Evolutionary conservation across 2,888 invertebrate genomes (phyloP), one percentile per base, ranked within the genome.

Genomic region (Morpho deidamia): DNA sequence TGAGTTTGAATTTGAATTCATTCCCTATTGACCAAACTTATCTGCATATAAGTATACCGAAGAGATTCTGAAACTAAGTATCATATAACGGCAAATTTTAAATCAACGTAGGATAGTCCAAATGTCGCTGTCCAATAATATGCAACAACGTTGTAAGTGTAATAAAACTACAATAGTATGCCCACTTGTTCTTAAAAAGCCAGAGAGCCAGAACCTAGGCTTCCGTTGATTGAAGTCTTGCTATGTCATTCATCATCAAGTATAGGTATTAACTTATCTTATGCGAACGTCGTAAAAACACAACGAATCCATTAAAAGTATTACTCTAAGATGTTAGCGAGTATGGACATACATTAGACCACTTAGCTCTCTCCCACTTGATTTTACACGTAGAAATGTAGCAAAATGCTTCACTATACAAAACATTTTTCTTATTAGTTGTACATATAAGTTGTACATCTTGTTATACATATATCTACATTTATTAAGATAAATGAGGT

Each of bases 251-350:
- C 5, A 23, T 23, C 23, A 23, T 23, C 5, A 23, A 23, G 23
- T 5, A 23, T 23, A 23, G 23, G 23, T 23, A 23, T 41, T 35
- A n/a, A 41, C 49, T 41, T 34, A 49, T 55, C 45, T 55, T 55
- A 51, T 55, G 51, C 42, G 51, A 55, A 55, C 47, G 47, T 34
- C 40, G 51, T 55, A 86, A 86, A 85, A 86, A 86, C 85, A 84
- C 84, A 79, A 82, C 83, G 83, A 83, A 84, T 85, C 86, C 85
- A 86, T 86, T 86, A 86, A 84, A 84, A 83, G 84, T 85, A 85
- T 86, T 86, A 83, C 83, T 78, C 66, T 70, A 66, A 70, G 70
- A 67, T 66, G 76, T 69, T 42, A 35, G 49, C 70, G 58, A 66
- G 53, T 69, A 61, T 79, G 78, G 83, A 83, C 69, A 75, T 57